phyloP scores from a whole-genome alignment of 2,113 vertebrate species.

The Nerophis ophidion region DNA sequence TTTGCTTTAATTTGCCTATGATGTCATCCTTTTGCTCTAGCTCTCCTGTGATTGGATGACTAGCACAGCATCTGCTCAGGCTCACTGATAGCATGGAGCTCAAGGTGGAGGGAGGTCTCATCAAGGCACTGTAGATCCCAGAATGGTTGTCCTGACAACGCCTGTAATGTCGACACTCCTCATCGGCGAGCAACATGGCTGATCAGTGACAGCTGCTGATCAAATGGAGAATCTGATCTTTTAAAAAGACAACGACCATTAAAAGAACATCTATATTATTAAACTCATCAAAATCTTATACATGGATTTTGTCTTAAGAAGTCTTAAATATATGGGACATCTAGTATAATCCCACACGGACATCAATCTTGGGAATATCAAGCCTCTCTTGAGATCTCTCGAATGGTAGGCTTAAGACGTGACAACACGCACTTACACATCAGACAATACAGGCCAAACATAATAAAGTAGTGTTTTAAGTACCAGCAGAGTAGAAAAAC shows the following conservation, averaged over 20 bases:
- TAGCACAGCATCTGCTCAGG: slow-evolving; percentile 83
- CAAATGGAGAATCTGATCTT: slow-evolving; percentile 39
- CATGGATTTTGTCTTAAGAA: neutral
- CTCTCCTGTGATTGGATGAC: slow-evolving; percentile 75
- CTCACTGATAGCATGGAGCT: slow-evolving; percentile 79
- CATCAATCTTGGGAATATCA: neutral
- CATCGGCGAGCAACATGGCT: slow-evolving; percentile 74
- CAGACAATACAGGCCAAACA: neutral
- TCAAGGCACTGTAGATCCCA: slow-evolving; percentile 76
- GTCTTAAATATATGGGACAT: slow-evolving; percentile 7
- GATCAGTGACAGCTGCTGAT: slow-evolving; percentile 59
- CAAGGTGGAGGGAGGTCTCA: slow-evolving; percentile 84
- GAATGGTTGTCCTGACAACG: slow-evolving; percentile 92
- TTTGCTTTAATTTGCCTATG: slow-evolving; percentile 83
- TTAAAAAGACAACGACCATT: neutral
- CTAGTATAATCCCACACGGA: neutral
- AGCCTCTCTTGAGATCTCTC: slow-evolving; percentile 10
- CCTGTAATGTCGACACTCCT: slow-evolving; percentile 73
- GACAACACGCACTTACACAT: neutral
- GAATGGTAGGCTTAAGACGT: slow-evolving; percentile 4
- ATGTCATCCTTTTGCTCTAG: slow-evolving; percentile 82
- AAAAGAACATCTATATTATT: neutral
- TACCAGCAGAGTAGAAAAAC: too few relatives aligned
- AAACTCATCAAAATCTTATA: neutral
- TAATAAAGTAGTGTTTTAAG: too few relatives aligned